These are phyloP conservation scores for Allolobophora icterica DNA, from an alignment of 2,888 invertebrate species.

Conservation along the genomic window DNA sequence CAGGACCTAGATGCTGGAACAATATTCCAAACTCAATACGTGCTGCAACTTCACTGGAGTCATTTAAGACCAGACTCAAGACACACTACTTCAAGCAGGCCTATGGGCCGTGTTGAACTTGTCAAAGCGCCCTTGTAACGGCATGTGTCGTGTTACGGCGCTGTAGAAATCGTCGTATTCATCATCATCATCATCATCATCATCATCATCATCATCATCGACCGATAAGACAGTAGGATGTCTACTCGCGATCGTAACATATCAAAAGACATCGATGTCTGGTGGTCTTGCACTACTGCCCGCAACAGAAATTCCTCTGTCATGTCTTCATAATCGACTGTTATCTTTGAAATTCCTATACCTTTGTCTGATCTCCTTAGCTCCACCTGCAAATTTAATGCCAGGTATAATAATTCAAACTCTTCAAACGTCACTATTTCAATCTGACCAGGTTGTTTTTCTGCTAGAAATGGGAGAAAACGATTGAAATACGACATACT, in stretches of 20 bases:
- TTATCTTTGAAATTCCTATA: background rate
- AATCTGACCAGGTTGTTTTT: background rate
- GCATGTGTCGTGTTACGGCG: too few species aligned
- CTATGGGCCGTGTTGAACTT: too few species aligned
- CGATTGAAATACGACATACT: background rate
- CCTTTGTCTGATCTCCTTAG: background rate
- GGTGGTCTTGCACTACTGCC: background rate
- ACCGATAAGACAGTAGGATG: background rate
- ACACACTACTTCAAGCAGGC: too few species aligned
- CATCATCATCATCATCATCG: too few species aligned
- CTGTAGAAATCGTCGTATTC: too few species aligned
- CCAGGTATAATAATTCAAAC: background rate
- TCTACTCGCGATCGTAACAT: background rate
- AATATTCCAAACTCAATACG: too few species aligned
- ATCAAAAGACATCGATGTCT: background rate
- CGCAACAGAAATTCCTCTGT: background rate
- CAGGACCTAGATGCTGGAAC: too few species aligned
- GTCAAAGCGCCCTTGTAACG: too few species aligned
- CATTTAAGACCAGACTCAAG: too few species aligned
- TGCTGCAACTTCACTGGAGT: too few species aligned
- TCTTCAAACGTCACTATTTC: background rate
- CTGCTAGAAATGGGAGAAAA: background rate
- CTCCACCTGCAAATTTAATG: background rate
- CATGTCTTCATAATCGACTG: background rate
- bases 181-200: too few species aligned